phyloP scores from a whole-genome alignment of 2,888 invertebrate genomes.

The Peribatodes rhomboidaria region DNA sequence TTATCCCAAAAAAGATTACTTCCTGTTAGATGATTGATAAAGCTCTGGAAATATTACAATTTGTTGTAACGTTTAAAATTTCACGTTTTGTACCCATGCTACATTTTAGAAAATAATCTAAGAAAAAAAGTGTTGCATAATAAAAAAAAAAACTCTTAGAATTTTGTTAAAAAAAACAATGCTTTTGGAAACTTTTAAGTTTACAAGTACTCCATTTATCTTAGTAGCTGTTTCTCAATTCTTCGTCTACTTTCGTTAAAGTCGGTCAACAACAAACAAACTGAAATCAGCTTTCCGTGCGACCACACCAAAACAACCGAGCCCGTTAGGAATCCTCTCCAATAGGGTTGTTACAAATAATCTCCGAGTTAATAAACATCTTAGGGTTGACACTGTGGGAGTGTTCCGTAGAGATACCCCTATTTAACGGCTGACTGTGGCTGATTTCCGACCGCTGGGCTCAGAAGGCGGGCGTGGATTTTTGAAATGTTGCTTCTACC shows the following conservation, averaged over 20 bases:
- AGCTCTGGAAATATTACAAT: too few relatives aligned
- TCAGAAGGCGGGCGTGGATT: slow-evolving; percentile 14
- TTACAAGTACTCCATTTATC: too few relatives aligned
- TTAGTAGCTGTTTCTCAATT: not conserved
- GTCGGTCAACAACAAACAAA: slow-evolving; percentile 13
- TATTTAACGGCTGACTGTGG: slow-evolving; percentile 32
- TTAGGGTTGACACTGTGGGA: slow-evolving; percentile 39
- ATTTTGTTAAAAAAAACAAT: too few relatives aligned
- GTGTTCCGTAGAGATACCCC: slow-evolving; percentile 35
- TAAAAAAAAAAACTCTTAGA: too few relatives aligned
- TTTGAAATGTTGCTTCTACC: slow-evolving; percentile 20
- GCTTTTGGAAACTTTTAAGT: too few relatives aligned
- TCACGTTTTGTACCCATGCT: too few relatives aligned
- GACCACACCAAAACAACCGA: slow-evolving; percentile 27
- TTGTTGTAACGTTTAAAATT: too few relatives aligned
- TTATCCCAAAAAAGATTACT: too few relatives aligned
- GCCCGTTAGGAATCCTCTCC: slow-evolving; percentile 20
- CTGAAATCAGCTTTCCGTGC: slow-evolving; percentile 12
- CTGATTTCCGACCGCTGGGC: slow-evolving; percentile 32
- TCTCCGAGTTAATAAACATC: slow-evolving; percentile 39
- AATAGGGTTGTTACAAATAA: slow-evolving; percentile 39
- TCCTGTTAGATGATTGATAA: too few relatives aligned
- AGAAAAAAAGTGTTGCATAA: too few relatives aligned
- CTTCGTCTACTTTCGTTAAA: not conserved
- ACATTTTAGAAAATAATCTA: too few relatives aligned